phyloP scores from a whole-genome alignment of 2,888 invertebrate species.

The Orchesella flavescens region DNA sequence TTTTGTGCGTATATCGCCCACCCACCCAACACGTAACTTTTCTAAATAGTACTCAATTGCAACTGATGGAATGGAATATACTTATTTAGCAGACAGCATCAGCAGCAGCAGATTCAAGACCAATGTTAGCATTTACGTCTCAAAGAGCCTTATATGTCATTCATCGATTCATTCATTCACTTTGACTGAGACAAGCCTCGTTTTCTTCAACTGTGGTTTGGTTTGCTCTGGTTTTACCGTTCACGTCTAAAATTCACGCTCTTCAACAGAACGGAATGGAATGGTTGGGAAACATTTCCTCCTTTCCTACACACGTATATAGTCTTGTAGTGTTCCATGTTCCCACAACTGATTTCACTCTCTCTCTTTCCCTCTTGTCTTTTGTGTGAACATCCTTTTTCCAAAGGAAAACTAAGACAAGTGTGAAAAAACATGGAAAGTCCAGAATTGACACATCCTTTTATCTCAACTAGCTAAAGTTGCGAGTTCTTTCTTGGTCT shows the following conservation, averaged over 20 bases:
- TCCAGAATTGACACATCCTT: conserved; percentile 30
- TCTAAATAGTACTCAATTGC: no score
- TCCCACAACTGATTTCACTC: not conserved
- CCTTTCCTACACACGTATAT: no score
- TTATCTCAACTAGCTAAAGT: conserved; percentile 5
- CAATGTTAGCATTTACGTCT: not conserved
- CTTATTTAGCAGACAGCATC: no score
- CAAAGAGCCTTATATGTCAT: conserved; percentile 23
- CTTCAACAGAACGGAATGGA: not conserved
- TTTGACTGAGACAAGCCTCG: conserved; percentile 28
- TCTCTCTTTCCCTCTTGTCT: not conserved
- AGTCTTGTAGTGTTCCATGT: no score
- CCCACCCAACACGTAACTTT: no score
- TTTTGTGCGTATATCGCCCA: no score
- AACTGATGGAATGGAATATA: no score
- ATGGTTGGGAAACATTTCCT: not conserved
- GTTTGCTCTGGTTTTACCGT: not conserved
- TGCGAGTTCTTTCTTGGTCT: no score
- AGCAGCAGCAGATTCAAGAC: conserved; percentile 16
- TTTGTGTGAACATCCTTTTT: conserved; percentile 21
- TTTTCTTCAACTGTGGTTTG: not conserved
- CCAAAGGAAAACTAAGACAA: conserved; percentile 38
- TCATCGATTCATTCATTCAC: conserved; percentile 45
- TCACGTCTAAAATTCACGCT: not conserved
- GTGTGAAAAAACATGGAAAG: conserved; percentile 23